Percentiles rank a stretch among this genome's conserved stretches.
Evolutionary conservation across 2,113 vertebrate genomes (phyloP).

Genomic region (Triplophysa tibetana): DNA sequence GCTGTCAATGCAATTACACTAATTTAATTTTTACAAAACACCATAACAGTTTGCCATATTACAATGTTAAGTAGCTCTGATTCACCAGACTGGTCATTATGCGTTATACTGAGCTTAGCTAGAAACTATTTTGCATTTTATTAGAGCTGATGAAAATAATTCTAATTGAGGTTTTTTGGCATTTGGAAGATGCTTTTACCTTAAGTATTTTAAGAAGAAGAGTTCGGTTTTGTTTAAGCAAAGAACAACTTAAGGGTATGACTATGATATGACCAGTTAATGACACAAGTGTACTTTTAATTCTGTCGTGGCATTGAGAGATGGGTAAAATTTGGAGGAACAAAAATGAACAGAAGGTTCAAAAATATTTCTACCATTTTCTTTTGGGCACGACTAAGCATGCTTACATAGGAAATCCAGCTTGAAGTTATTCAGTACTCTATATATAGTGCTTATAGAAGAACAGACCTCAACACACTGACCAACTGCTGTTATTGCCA

Average conservation of each 20-base stretch:
- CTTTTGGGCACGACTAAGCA: constrained; percentile 24
- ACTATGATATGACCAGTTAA: too few species aligned
- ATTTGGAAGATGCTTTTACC: neutral
- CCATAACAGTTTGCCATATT: constrained; percentile 23
- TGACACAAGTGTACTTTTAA: too few species aligned
- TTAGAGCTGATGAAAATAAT: neutral
- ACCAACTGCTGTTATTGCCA: constrained; percentile 36
- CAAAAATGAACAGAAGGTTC: neutral
- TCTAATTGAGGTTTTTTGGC: neutral
- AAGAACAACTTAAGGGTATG: too few species aligned
- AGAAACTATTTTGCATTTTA: neutral
- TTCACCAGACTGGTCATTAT: constrained; percentile 8
- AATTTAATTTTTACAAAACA: constrained; percentile 32
- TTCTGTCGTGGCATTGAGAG: neutral
- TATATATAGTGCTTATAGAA: constrained; percentile 40
- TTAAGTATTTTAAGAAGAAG: too few species aligned
- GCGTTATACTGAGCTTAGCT: constrained; percentile 1
- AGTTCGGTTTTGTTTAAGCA: too few species aligned
- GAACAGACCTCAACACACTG: constrained; percentile 10
- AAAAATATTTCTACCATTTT: constrained; percentile 16
- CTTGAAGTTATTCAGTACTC: constrained; percentile 5
- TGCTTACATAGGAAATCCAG: constrained; percentile 30
- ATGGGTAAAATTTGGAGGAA: neutral
- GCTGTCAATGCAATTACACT: constrained; percentile 28
- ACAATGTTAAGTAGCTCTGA: constrained; percentile 19